Base-by-base conservation (phyloP, 2,797 vertebrate species). In the Philypnodon macrostomus region DNA sequence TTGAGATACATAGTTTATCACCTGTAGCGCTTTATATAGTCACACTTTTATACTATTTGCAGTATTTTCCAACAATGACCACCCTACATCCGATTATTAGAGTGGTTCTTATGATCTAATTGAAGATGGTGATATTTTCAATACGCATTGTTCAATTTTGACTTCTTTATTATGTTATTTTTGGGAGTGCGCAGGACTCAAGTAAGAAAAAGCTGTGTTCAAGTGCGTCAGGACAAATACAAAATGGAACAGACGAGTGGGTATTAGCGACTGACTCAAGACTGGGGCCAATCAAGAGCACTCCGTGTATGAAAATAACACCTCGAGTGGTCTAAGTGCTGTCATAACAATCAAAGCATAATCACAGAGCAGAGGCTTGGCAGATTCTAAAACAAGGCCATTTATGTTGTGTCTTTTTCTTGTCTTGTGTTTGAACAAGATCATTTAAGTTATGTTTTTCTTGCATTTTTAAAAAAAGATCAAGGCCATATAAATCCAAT, bases 211-310 rank as follows among this genome's bases (percentile, higher is more conserved):
- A 30, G 16, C 11, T 44, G 14, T 42, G 23, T 27, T 41, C 39
- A 26, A 41, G 39, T 26, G 40, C 6, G 5, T 18, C 16, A 1
- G 1, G 27, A 44, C 39, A 18, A 44, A 30, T 26, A 30, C 16
- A 31, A 31, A 44, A 18, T 44, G 11, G 40, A 44, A 7, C 26
- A 44, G 24, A 44, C 11, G 18, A 18, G 41, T 44, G 26, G 10
- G 27, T 44, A 44, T 44, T 44, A 30, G 41, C 27, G 12, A 44
- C n/a, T 12, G 3, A 44, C 15, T 18, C 41, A 44, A 44, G 40
- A n/a, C 40, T 29, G 9, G 7, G 7, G 40, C 15, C 26, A 31
- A 44, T 44, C 41, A 30, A 30, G 2, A 31, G 16, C 41, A 44
- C 41, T 44, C 41, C 7, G 15, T 2, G 16, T 15, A 26, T 44